phyloP scores from a whole-genome alignment of 2,113 vertebrate genomes.

The Cnemophilus loriae region DNA sequence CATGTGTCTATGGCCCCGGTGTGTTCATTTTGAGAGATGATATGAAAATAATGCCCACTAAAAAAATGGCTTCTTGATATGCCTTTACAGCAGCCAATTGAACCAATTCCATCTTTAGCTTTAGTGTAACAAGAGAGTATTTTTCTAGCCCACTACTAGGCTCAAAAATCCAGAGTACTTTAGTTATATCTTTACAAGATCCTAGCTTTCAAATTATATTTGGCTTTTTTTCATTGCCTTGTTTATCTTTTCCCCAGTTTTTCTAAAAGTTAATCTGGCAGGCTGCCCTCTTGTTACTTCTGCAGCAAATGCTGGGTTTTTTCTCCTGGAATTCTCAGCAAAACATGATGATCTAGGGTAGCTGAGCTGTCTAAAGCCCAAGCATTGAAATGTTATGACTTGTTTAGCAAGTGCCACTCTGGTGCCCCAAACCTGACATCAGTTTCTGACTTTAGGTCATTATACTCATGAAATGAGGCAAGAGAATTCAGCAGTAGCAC shows the following conservation, averaged over 20 bases:
- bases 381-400: background rate
- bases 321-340: background rate
- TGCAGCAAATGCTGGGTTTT: background rate
- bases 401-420: background rate
- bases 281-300: background rate
- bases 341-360: background rate
- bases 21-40: background rate
- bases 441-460: background rate
- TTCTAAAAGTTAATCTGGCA: constrained; percentile 12
- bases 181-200: background rate
- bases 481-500: background rate
- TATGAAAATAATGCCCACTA: background rate
- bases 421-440: background rate
- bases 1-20: background rate
- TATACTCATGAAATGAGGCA: background rate
- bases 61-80: background rate
- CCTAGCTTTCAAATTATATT: background rate
- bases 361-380: background rate
- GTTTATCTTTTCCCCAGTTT: background rate
- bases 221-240: background rate
- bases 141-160: background rate
- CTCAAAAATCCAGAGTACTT: constrained; percentile 25
- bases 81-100: background rate
- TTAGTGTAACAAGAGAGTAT: background rate
- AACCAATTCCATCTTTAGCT: background rate